Percentiles rank a stretch among this genome's conserved stretches.
phyloP scores from a whole-genome alignment of 2,888 invertebrate genomes.

The Sinohyriopsis cumingii region DNA sequence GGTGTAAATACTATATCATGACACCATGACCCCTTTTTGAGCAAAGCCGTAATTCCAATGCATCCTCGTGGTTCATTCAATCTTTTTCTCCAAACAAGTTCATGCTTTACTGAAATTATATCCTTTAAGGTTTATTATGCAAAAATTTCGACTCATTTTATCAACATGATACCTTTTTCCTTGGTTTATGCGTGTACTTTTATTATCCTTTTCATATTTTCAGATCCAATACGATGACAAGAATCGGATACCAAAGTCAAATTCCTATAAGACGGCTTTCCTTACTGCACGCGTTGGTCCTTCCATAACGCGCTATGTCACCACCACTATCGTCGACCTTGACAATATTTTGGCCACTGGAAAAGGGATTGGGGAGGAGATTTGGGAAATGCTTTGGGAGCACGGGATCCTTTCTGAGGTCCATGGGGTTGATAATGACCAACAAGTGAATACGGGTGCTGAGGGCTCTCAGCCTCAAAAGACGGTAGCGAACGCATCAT shows the following conservation, averaged over 20 bases:
- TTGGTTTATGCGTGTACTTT: no score
- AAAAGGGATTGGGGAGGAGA: conserved; percentile 34
- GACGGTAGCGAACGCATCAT: no score
- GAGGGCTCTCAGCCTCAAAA: no score
- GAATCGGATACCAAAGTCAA: conserved; percentile 30
- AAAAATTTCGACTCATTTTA: no score
- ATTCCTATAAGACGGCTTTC: conserved; percentile 27
- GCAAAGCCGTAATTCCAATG: no score
- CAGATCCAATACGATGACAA: conserved; percentile 31
- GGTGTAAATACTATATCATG: no score
- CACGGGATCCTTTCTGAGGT: conserved; percentile 25
- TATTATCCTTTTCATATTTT: conserved; percentile 3
- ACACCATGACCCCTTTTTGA: no score
- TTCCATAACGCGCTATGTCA: conserved; percentile 27
- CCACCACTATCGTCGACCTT: conserved; percentile 31
- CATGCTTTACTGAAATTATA: no score
- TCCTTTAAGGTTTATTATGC: no score
- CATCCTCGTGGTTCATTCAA: no score
- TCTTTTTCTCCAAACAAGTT: no score
- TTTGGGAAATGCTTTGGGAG: conserved; percentile 40
- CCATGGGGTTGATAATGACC: conserved; percentile 7
- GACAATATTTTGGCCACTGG: conserved; percentile 28
- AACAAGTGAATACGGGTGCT: conserved; percentile 1
- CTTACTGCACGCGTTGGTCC: conserved; percentile 34
- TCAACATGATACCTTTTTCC: no score